Conservation (phyloP, 2,888 invertebrate species). For the Stramonita haemastoma region DNA sequence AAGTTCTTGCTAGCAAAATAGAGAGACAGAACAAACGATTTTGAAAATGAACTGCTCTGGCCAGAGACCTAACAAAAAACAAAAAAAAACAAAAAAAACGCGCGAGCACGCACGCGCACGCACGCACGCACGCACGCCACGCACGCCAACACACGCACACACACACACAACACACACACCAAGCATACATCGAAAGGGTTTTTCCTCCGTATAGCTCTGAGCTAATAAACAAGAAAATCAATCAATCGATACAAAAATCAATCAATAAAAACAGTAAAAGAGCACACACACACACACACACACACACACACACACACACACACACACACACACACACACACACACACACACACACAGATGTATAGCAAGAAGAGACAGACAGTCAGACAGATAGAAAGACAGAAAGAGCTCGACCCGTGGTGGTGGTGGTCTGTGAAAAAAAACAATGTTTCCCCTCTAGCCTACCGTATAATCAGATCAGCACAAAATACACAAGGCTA, state of each 20-base stretch:
- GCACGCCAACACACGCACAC: background rate
- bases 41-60: too few relatives aligned
- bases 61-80: background rate
- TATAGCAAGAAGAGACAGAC: too few relatives aligned
- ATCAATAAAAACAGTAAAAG: background rate
- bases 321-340: background rate
- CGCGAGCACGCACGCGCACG: background rate
- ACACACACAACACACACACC: background rate
- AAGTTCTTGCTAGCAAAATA: too few relatives aligned
- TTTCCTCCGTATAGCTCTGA: background rate
- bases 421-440: too few relatives aligned
- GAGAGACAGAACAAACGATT: too few relatives aligned
- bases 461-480: too few relatives aligned
- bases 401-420: too few relatives aligned
- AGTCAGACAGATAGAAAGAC: too few relatives aligned
- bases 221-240: background rate
- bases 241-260: background rate
- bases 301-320: constrained; percentile 1
- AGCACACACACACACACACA: background rate
- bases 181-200: background rate
- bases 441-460: too few relatives aligned
- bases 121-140: background rate
- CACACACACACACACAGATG: too few relatives aligned
- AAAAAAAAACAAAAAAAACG: background rate
- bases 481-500: too few relatives aligned